phyloP scores from a whole-genome alignment of 2,888 invertebrate genomes.

The Agonopterix alstromeriana region DNA sequence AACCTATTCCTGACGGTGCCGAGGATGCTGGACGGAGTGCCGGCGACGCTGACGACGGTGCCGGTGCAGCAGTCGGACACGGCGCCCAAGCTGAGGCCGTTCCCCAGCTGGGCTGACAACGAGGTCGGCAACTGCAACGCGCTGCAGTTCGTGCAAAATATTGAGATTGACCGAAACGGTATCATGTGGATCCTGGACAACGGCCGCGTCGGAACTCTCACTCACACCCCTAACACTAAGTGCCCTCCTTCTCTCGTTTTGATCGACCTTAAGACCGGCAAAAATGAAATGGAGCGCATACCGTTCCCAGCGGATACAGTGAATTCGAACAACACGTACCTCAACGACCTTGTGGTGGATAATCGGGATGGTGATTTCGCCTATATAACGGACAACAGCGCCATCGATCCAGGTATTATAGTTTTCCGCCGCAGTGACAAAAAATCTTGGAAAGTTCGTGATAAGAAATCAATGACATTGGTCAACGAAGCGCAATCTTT shows the following conservation, averaged over 20 bases:
- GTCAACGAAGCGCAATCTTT: constrained; percentile 76
- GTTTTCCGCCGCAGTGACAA: constrained; percentile 81
- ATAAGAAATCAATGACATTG: constrained; percentile 79
- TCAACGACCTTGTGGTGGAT: constrained; percentile 86
- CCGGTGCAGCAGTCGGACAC: constrained; percentile 67
- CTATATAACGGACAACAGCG: constrained; percentile 84
- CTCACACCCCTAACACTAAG: constrained; percentile 63
- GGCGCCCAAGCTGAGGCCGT: constrained; percentile 79
- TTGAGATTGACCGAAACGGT: constrained; percentile 83
- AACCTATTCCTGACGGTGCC: constrained; percentile 82
- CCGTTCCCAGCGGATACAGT: constrained; percentile 79
- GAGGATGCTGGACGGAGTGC: constrained; percentile 82
- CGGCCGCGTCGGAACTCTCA: constrained; percentile 80
- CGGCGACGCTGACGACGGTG: constrained; percentile 80
- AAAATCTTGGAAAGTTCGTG: constrained; percentile 83
- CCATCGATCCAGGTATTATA: constrained; percentile 82
- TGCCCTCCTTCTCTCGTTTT: constrained; percentile 83
- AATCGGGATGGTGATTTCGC: constrained; percentile 82
- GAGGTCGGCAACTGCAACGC: constrained; percentile 80
- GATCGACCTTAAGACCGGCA: constrained; percentile 79
- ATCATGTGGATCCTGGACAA: constrained; percentile 83
- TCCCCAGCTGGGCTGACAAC: constrained; percentile 84
- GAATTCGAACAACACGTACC: constrained; percentile 73
- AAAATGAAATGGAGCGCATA: constrained; percentile 74
- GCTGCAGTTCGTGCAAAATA: constrained; percentile 84